These are phyloP conservation scores for Aspidoscelis tigris DNA, from an alignment of 2,113 vertebrate species.

Conservation along the genomic window DNA sequence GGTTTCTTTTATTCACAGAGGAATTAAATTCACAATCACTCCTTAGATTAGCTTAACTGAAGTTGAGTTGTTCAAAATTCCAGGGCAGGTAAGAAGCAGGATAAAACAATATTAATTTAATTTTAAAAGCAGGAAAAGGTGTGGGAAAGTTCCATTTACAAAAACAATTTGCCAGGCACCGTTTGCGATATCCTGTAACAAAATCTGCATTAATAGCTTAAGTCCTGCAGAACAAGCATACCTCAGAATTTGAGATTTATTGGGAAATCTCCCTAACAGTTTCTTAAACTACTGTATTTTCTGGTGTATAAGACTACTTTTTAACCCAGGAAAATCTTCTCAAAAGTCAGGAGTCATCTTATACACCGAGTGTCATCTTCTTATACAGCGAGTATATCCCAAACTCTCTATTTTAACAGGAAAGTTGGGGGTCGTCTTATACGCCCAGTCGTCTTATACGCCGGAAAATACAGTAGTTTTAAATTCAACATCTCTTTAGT, in stretches of 20 bases:
- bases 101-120: too few relatives aligned
- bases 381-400: too few relatives aligned
- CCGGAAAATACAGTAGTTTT: background rate
- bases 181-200: background rate
- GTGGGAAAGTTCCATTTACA: background rate
- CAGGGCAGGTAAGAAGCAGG: too few relatives aligned
- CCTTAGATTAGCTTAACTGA: background rate
- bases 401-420: too few relatives aligned
- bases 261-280: background rate
- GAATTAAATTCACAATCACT: background rate
- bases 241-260: background rate
- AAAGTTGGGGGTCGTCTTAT: too few relatives aligned
- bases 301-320: too few relatives aligned
- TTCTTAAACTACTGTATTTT: background rate
- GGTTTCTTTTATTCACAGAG: background rate
- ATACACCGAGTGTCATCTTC: too few relatives aligned
- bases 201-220: background rate
- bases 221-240: background rate
- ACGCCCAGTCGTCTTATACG: too few relatives aligned
- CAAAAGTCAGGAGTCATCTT: too few relatives aligned
- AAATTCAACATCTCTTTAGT: background rate
- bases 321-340: too few relatives aligned
- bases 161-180: background rate
- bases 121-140: too few relatives aligned
- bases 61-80: too few relatives aligned